Evolutionary conservation across 2,797 vertebrate species (phyloP).

Genomic region (Sebastiscus tertius): DNA sequence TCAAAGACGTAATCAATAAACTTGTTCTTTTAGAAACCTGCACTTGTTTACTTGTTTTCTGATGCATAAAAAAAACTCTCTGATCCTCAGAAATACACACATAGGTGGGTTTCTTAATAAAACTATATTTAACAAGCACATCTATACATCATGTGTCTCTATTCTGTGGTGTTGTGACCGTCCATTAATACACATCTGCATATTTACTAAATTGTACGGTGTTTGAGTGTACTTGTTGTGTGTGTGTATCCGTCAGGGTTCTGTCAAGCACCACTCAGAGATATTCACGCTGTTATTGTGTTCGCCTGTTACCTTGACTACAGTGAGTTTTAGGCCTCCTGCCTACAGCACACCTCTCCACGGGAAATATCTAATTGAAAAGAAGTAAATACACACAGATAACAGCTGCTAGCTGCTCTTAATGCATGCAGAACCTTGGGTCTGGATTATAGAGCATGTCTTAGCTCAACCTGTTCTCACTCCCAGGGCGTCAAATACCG

Average conservation of each 20-base stretch:
- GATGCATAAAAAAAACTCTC: background rate
- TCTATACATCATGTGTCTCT: background rate
- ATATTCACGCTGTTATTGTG: background rate
- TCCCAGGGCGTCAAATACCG: too few relatives aligned
- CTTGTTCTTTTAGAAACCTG: background rate
- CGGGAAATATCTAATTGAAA: background rate
- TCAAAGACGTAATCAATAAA: conserved; percentile 33
- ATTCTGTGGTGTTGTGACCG: background rate
- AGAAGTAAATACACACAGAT: background rate
- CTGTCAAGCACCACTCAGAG: background rate
- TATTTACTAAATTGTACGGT: background rate
- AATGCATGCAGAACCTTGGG: background rate
- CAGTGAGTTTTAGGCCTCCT: background rate
- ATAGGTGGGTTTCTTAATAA: background rate
- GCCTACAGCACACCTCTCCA: background rate
- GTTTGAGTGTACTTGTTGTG: background rate
- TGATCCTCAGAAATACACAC: background rate
- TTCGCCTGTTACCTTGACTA: background rate
- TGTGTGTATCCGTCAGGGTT: background rate
- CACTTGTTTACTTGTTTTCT: background rate
- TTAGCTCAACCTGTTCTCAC: background rate
- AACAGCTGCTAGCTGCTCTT: background rate
- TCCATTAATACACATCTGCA: background rate
- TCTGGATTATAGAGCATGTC: background rate
- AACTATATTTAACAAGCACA: background rate